Base-by-base conservation (phyloP, 2,113 vertebrate genomes). In the Apus apus region DNA sequence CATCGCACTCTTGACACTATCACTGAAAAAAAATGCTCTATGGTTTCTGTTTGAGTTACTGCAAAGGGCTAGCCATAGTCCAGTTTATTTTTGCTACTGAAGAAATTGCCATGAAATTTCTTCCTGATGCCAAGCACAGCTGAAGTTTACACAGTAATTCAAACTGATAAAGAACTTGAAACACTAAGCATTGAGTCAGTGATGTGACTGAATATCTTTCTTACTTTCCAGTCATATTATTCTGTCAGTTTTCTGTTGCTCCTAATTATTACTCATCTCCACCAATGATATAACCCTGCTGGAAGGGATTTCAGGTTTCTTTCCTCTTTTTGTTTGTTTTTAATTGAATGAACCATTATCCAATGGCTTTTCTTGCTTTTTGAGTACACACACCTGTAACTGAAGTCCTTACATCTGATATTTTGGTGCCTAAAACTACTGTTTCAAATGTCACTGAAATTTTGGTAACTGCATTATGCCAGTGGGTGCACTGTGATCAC, bases 381-480 rank as follows among this genome's bases (percentile, higher is more conserved):
- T 70, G 13, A 4, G 40, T 87, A 60, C 6, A 32, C 36, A 30
- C 34, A 57, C 21, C 22, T 67, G 25, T 65, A 30, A 57, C 8
- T 67, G 61, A 93, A 84, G 29, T 61, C 18, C 30, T 78, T 67
- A 72, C 81, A 81, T 64, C 32, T 75, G 70, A 53, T 20, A 74
- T 84, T 43, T 60, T 64, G 18, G 21, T 87, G 30, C 34, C 66
- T 85, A 78, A 93, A 92, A 27, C 18, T 32, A 50, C 57, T 79
- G 17, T 86, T 94, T 94, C 73, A 91, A 84, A 89, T 85, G 62
- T 46, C 70, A 85, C 43, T 57, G 71, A 81, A 87, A 81, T 75
- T 75, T 53, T 46, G 46, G 57, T 75, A 89, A 79, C 74, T 56
- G 51, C 1, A 0, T 76, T 87, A 50, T 30, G 15, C 38, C 67